These are phyloP conservation scores for Podargus strigoides DNA, from an alignment of 2,797 vertebrate genomes.

Conservation along the genomic window DNA sequence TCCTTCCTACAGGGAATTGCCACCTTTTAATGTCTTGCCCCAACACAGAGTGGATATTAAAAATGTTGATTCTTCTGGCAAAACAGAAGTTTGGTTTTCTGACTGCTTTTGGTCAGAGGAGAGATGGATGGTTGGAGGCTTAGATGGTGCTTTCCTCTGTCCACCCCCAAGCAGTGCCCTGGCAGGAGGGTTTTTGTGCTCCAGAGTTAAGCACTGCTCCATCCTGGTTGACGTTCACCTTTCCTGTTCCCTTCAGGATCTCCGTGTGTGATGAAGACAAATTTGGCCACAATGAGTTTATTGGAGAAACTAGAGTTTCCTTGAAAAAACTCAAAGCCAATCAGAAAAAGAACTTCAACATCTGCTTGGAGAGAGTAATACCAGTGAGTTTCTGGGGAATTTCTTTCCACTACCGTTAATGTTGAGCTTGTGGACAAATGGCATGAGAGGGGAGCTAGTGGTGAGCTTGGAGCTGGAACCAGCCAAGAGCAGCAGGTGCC, in stretches of 20 bases:
- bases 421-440: rapidly evolving
- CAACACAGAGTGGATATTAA: rapidly evolving
- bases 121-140: not conserved
- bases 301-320: slow-evolving; percentile 93
- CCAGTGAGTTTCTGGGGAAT: slow-evolving; percentile 75
- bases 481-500: not conserved
- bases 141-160: not conserved
- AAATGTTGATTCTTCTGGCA: not conserved
- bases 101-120: not conserved
- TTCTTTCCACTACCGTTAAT: rapidly evolving
- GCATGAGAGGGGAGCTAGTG: not conserved
- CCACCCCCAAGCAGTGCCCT: not conserved
- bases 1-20: not conserved
- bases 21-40: not conserved
- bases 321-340: slow-evolving; percentile 94
- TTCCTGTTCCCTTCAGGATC: slow-evolving; percentile 74
- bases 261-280: slow-evolving; percentile 97
- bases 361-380: slow-evolving; percentile 91
- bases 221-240: not conserved
- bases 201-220: not conserved
- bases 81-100: not conserved
- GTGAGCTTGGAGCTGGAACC: not conserved
- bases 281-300: slow-evolving; percentile 97
- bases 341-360: slow-evolving; percentile 94
- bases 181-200: not conserved